A percentile compares a stretch with the other conserved stretches of the same genome.
These are phyloP conservation scores for Abrostola tripartita DNA, from an alignment of 2,888 invertebrate species.

Conservation along the genomic window DNA sequence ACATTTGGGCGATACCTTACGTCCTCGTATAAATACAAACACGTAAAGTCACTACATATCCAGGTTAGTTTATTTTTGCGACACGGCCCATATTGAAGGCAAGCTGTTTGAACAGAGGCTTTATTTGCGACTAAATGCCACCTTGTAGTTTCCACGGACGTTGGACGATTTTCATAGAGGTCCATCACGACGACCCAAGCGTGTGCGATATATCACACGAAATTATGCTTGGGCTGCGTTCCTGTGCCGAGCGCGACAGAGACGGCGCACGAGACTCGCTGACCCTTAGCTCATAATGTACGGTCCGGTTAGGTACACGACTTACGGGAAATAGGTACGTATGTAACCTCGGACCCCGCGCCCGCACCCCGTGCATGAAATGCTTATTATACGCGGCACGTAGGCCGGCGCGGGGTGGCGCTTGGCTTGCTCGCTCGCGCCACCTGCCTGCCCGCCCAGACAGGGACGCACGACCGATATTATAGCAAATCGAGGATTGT, in stretches of 20 bases:
- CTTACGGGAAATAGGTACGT: conserved; percentile 87
- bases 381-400: conserved; percentile 90
- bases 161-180: conserved; percentile 80
- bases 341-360: conserved; percentile 82
- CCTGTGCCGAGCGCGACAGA: conserved; percentile 80
- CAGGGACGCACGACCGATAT: conserved; percentile 85
- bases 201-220: conserved; percentile 85
- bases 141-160: conserved; percentile 64
- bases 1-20: conserved; percentile 72
- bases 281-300: conserved; percentile 89
- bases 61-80: conserved; percentile 52
- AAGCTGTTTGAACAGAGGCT: conserved; percentile 54
- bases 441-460: conserved; percentile 69
- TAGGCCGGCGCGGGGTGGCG: conserved; percentile 77
- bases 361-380: conserved; percentile 89
- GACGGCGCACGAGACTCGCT: conserved; percentile 82
- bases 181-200: conserved; percentile 77
- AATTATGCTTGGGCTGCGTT: conserved; percentile 83
- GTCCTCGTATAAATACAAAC: conserved; percentile 65
- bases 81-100: conserved; percentile 52
- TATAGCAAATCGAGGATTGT: conserved; percentile 89
- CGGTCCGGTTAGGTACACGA: conserved; percentile 89
- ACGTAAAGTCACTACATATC: conserved; percentile 53
- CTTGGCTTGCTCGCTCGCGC: conserved; percentile 76
- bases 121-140: conserved; percentile 68